Percentiles rank a stretch among this genome's conserved stretches.
phyloP scores from a whole-genome alignment of 2,113 vertebrate genomes.

The Etheostoma spectabile region DNA sequence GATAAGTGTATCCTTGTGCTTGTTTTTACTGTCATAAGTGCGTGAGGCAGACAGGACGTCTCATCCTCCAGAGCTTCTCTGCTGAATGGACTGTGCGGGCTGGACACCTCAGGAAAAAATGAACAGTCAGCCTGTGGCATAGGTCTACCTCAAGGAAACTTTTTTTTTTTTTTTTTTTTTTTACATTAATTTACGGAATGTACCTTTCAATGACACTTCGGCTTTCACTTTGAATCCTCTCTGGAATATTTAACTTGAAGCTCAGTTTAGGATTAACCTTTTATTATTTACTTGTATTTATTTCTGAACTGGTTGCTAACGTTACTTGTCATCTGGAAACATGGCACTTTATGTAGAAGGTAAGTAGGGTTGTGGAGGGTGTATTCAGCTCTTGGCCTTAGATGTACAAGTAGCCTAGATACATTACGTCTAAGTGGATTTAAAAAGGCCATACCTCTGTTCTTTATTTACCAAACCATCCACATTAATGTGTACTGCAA shows the following conservation, averaged over 20 bases:
- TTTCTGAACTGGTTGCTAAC: conserved; percentile 5
- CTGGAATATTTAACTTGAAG: conserved; percentile 3
- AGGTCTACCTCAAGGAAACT: conserved; percentile 24
- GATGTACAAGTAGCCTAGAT: neutral
- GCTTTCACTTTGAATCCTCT: neutral
- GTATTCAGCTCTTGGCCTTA: neutral
- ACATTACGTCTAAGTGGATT: neutral
- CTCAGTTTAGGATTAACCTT: conserved; percentile 11
- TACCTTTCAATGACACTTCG: conserved; percentile 12
- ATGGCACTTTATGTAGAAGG: conserved; percentile 81
- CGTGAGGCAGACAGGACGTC: conserved; percentile 12
- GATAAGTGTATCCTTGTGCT: conserved; percentile 16
- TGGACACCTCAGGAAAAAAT: conserved; percentile 32
- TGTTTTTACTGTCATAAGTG: neutral
- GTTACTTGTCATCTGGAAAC: conserved; percentile 33
- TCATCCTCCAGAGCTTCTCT: neutral
- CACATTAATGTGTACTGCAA: neutral
- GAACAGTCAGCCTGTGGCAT: neutral
- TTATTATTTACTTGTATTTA: neutral
- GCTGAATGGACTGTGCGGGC: conserved; percentile 32
- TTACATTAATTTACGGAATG: conserved; percentile 2
- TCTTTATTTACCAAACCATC: neutral
- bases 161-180: neutral
- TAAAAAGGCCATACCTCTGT: neutral
- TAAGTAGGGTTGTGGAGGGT: conserved; percentile 58